Evolutionary conservation across 2,888 invertebrate species (phyloP).

Genomic region (Syrista parreyssii): DNA sequence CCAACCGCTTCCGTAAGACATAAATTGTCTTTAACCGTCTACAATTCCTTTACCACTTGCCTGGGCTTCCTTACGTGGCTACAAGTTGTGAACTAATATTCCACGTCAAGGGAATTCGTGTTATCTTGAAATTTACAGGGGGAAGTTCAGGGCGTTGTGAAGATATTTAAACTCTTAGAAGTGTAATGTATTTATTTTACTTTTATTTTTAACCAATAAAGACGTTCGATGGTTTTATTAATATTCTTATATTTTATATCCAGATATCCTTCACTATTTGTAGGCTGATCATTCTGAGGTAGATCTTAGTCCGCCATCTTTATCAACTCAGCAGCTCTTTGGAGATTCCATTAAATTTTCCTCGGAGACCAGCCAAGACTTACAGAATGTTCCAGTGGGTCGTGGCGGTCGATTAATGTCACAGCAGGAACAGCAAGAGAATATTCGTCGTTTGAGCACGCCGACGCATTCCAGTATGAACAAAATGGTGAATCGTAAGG

Average conservation of each 20-base stretch:
- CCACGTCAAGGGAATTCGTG: not conserved
- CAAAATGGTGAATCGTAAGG: constrained; percentile 6
- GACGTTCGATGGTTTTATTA: not conserved
- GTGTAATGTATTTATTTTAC: not conserved
- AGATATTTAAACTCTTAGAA: not conserved
- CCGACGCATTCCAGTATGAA: constrained; percentile 14
- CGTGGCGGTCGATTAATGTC: constrained; percentile 10
- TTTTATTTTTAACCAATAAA: not conserved
- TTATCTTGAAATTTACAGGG: not conserved
- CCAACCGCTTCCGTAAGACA: not conserved
- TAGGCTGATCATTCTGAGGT: not conserved
- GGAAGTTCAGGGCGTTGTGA: not conserved
- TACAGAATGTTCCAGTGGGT: not conserved
- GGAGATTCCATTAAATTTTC: not conserved
- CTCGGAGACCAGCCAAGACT: not conserved
- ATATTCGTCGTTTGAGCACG: constrained; percentile 12
- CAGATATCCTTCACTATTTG: not conserved
- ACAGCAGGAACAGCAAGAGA: constrained; percentile 16
- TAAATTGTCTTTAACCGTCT: not conserved
- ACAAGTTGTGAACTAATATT: not conserved
- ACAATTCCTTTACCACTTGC: not conserved
- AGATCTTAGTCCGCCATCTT: not conserved
- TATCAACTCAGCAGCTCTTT: not conserved
- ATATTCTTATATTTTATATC: not conserved
- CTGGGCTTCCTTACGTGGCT: not conserved